Conservation (phyloP, 2,113 vertebrate species). For the Brachirus orientalis region DNA sequence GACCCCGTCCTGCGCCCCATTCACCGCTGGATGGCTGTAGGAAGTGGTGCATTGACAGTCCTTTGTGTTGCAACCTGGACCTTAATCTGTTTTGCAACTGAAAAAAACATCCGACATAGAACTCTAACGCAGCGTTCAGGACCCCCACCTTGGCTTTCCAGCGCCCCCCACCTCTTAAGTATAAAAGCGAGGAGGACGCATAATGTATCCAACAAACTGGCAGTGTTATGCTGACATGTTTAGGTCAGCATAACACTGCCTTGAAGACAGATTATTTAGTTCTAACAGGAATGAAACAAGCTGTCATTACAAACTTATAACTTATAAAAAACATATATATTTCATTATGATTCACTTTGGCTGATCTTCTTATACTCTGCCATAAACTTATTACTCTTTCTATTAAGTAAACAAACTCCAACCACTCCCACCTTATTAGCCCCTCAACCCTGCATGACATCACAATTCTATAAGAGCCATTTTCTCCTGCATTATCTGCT, state of each 20-base stretch:
- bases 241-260: too few relatives aligned
- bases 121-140: constrained; percentile 72
- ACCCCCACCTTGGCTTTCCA: constrained; percentile 79
- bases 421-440: not conserved
- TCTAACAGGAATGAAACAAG: not conserved
- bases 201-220: constrained; percentile 30
- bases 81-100: constrained; percentile 87
- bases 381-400: not conserved
- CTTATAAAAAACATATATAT: too few relatives aligned
- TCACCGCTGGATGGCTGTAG: constrained; percentile 76
- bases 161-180: constrained; percentile 40
- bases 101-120: constrained; percentile 83
- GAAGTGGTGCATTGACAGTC: constrained; percentile 80
- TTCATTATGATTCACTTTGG: not conserved
- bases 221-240: not conserved
- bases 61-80: constrained; percentile 80
- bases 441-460: constrained; percentile 5
- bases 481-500: constrained; percentile 1
- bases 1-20: constrained; percentile 72
- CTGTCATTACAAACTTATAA: not conserved
- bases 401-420: not conserved
- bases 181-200: constrained; percentile 20
- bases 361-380: not conserved
- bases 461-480: constrained; percentile 6
- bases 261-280: too few relatives aligned